These are phyloP conservation scores for Trissonchulus latispiculum DNA, from an alignment of 2,888 invertebrate genomes.

Conservation along the genomic window DNA sequence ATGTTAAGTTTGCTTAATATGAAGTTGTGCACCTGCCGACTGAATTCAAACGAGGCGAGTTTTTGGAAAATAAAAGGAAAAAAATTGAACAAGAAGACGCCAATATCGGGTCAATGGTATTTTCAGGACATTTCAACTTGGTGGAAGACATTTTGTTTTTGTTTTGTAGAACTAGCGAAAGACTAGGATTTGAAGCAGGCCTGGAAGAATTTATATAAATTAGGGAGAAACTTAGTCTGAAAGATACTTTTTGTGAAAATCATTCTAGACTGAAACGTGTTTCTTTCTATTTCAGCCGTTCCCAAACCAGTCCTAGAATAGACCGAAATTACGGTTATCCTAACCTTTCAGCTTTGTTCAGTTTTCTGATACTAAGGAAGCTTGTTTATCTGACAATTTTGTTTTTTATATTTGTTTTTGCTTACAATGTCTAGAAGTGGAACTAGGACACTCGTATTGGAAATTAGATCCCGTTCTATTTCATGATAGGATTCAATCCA, in stretches of 20 bases:
- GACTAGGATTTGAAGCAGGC: not conserved
- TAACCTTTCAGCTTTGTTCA: no score
- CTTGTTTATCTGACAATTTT: not conserved
- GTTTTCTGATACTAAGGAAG: not conserved
- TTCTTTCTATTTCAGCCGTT: not conserved
- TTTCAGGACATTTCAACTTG: conserved; percentile 5
- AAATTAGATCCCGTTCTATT: conserved; percentile 3
- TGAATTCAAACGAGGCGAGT: not conserved
- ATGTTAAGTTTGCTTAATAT: no score
- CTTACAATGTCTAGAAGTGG: no score
- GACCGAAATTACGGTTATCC: not conserved
- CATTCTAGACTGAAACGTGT: not conserved
- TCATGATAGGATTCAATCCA: no score
- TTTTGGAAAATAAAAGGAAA: not conserved
- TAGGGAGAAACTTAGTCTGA: not conserved
- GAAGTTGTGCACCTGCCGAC: not conserved
- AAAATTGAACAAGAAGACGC: not conserved
- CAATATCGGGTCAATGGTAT: not conserved
- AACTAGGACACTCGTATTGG: conserved; percentile 7
- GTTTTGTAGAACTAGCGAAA: not conserved
- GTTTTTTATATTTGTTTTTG: not conserved
- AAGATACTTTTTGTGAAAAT: conserved; percentile 9
- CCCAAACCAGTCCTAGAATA: not conserved
- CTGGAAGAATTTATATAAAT: not conserved
- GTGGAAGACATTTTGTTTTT: conserved; percentile 7